Evolutionary conservation across 2,888 invertebrate species (phyloP), one percentile per base, ranked within the genome.

Genomic region (Cheiracanthium punctorium): DNA sequence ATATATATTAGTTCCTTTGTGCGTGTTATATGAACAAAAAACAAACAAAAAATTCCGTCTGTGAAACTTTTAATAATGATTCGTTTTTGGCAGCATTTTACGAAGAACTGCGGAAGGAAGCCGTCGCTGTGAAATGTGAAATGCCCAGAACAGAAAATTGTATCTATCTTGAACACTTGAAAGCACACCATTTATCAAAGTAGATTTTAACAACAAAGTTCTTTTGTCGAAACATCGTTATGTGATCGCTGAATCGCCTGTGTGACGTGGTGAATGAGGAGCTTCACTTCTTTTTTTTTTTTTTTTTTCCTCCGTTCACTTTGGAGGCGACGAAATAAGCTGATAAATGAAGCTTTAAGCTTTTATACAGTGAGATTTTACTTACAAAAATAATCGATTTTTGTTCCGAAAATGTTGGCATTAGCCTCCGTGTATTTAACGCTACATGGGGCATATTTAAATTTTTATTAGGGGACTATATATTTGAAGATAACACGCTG

Each of bases 381-480:
- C 80, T 80, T 80, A 80, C 71, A 72, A 72, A n/a, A 71, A 72
- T 80, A 64, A 80, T 71, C 20, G 30, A 67, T 32, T 17, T 67
- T 67, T 67, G 30, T 8, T 29, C 64, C 30, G 14, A n/a, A 32
- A 67, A 67, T n/a, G 30, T 30, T 30, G 67, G 30, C 30, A n/a
- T 30, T 67, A 67, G n/a, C 1, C 30, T 30, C 14, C 1, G 5
- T 30, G n/a, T 64, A 29, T 29, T 30, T 30, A 17, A 32, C 10
- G 32, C 67, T 67, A 30, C 30, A 20, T 24, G 28, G 30, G 7
- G 30, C 1, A n/a, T 5, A 24, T 24, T 58, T 58, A 20, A 24
- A 24, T 14, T 2, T 24, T 24, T 4, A 24, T 4, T 7, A 24
- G 24, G 24, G 58, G 58, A 24, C 14, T 48, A 48, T 48, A 48